These are phyloP conservation scores for Hofmannophila pseudospretella DNA, from an alignment of 2,888 invertebrate genomes.

Conservation along the genomic window DNA sequence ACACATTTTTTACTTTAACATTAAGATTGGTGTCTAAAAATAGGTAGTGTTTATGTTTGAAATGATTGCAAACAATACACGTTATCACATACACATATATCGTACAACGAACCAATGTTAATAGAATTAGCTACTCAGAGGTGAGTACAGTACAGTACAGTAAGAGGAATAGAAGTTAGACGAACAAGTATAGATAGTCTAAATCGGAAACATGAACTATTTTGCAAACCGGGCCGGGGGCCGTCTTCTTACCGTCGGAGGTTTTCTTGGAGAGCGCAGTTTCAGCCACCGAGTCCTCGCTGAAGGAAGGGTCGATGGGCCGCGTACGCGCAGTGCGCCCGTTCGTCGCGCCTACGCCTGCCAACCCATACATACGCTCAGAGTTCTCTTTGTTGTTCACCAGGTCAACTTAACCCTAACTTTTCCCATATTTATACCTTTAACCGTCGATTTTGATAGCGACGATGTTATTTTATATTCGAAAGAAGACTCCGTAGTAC, in stretches of 20 bases:
- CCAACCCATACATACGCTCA: slow-evolving; percentile 68
- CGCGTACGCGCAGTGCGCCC: slow-evolving; percentile 40
- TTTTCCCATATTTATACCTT: too few species aligned
- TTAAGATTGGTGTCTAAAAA: not conserved
- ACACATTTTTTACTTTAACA: not conserved
- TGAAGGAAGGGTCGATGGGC: slow-evolving; percentile 82
- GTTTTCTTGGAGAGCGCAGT: slow-evolving; percentile 88
- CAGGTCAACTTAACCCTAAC: not conserved
- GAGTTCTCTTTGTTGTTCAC: slow-evolving; percentile 9
- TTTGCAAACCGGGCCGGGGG: slow-evolving; percentile 24
- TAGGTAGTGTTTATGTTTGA: slow-evolving; percentile 9
- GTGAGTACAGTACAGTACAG: too few species aligned
- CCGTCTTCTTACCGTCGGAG: slow-evolving; percentile 86
- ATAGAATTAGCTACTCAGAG: slow-evolving; percentile 35
- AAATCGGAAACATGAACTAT: slow-evolving; percentile 37
- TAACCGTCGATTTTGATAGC: too few species aligned
- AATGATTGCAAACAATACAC: slow-evolving; percentile 11
- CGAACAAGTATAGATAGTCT: slow-evolving; percentile 36
- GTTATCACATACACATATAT: slow-evolving; percentile 15
- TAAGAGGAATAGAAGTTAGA: slow-evolving; percentile 51
- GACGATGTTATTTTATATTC: not conserved
- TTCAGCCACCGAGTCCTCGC: slow-evolving; percentile 90
- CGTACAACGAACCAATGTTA: slow-evolving; percentile 4
- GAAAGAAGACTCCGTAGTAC: too few species aligned
- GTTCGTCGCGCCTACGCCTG: slow-evolving; percentile 71